A percentile compares a stretch with the other conserved stretches of the same genome.
Conservation (phyloP, 2,888 invertebrate genomes). For the Cantharis nigra region DNA sequence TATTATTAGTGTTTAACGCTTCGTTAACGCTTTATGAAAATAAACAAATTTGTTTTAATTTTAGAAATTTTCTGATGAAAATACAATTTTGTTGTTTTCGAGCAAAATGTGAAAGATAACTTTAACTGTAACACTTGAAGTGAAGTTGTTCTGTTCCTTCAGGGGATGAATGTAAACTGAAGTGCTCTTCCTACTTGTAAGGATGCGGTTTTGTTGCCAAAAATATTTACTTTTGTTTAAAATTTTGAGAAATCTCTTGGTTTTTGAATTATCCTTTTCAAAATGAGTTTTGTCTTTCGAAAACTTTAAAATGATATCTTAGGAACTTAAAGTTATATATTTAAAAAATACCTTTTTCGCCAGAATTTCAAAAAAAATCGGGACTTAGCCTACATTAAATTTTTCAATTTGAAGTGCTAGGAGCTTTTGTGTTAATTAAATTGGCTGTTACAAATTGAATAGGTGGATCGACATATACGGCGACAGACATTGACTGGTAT, state of each 20-base stretch:
- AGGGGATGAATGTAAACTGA: background rate
- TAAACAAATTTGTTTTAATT: background rate
- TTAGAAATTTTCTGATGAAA: too few relatives aligned
- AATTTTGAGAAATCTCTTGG: too few relatives aligned
- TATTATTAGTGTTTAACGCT: background rate
- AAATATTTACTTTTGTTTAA: background rate
- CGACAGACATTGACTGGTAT: background rate
- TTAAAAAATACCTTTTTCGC: too few relatives aligned
- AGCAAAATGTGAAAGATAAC: background rate
- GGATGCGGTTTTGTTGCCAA: background rate
- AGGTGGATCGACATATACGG: background rate
- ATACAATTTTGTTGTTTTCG: background rate
- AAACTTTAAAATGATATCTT: too few relatives aligned
- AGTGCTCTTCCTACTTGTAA: background rate
- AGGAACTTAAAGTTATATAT: too few relatives aligned
- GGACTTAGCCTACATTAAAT: background rate
- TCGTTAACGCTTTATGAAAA: background rate
- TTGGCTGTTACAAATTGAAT: background rate
- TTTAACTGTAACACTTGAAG: background rate
- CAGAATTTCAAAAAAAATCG: too few relatives aligned
- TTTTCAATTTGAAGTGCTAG: background rate
- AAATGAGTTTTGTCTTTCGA: too few relatives aligned
- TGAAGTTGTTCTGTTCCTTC: background rate
- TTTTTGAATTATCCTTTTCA: too few relatives aligned
- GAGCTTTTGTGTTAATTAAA: background rate